These are phyloP conservation scores for Xiphophorus hellerii DNA, from an alignment of 2,113 vertebrate species.

Conservation along the genomic window DNA sequence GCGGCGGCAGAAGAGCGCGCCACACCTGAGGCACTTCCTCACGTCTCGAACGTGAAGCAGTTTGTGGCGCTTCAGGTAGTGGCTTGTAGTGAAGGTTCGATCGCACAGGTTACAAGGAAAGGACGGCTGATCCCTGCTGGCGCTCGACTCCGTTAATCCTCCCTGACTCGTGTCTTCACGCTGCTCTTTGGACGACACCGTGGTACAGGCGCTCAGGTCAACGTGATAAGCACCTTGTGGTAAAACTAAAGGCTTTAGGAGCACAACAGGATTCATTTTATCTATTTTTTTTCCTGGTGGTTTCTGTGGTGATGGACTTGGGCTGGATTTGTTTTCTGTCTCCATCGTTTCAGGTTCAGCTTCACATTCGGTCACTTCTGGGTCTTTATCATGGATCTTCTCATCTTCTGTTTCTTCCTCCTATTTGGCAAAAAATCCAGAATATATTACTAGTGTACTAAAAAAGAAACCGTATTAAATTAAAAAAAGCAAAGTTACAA, in stretches of 20 bases:
- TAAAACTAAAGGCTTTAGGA: constrained; percentile 28
- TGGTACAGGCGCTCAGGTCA: constrained; percentile 40
- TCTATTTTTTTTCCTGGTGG: neutral
- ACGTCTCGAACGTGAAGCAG: constrained; percentile 72
- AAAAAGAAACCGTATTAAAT: neutral
- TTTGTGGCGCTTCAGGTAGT: constrained; percentile 78
- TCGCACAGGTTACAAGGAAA: constrained; percentile 76
- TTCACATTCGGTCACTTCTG: neutral
- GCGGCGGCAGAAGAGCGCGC: constrained; percentile 68
- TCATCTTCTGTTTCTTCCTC: constrained; percentile 5
- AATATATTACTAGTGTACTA: neutral
- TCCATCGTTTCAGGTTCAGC: neutral
- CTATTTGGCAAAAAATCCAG: constrained; percentile 33
- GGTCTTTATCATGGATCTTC: neutral
- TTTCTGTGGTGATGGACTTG: neutral
- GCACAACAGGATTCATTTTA: constrained; percentile 16
- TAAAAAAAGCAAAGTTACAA: neutral
- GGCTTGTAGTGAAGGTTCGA: constrained; percentile 66
- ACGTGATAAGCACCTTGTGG: constrained; percentile 37
- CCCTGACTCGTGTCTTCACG: constrained; percentile 49
- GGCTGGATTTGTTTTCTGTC: neutral
- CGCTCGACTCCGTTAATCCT: constrained; percentile 45
- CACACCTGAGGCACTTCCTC: constrained; percentile 67
- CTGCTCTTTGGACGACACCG: constrained; percentile 38
- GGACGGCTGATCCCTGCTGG: constrained; percentile 39